phyloP scores from a whole-genome alignment of 2,888 invertebrate species.

The Harpagoxenus sublaevis region DNA sequence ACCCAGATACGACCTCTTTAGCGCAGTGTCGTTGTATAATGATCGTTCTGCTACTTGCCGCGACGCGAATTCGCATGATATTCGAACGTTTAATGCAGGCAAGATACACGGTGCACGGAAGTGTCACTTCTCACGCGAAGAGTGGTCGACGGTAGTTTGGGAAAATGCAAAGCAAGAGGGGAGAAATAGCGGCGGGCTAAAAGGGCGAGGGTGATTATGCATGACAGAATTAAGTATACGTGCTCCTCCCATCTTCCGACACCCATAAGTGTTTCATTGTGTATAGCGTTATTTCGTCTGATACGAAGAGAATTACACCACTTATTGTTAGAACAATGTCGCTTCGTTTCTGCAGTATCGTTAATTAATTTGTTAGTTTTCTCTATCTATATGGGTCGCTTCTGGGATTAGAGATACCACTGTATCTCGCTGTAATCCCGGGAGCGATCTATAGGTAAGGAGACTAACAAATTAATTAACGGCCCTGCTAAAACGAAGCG shows the following conservation, averaged over 20 bases:
- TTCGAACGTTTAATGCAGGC: constrained; percentile 14
- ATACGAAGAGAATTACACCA: neutral
- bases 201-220: constrained; percentile 22
- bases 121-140: constrained; percentile 8
- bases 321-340: neutral
- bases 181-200: neutral
- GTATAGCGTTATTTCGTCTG: neutral
- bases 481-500: neutral
- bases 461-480: constrained; percentile 27
- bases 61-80: constrained; percentile 19
- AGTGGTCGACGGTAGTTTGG: neutral
- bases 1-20: constrained; percentile 14
- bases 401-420: neutral
- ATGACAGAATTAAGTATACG: neutral
- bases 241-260: neutral
- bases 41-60: constrained; percentile 7
- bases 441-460: neutral
- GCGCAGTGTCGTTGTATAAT: constrained; percentile 29
- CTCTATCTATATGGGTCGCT: neutral
- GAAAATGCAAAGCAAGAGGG: constrained; percentile 1
- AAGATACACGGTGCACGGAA: constrained; percentile 13
- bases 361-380: constrained; percentile 21
- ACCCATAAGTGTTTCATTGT: neutral
- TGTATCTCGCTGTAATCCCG: neutral
- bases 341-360: neutral